Conservation (phyloP, 2,113 vertebrate species). For the Erpornis zantholeuca region DNA sequence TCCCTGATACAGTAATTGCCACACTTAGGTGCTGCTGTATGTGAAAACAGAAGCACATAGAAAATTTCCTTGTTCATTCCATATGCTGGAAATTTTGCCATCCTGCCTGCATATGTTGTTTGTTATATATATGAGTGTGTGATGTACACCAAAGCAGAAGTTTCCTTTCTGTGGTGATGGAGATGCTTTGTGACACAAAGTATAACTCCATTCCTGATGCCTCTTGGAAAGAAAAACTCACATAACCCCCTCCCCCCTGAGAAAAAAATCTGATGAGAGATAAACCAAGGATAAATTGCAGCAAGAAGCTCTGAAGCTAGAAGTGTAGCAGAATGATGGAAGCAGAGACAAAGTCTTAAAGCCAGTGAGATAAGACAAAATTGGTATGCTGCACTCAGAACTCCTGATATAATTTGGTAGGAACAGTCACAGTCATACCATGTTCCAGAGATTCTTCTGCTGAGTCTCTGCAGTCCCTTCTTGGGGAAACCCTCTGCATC, state of each 20-base stretch:
- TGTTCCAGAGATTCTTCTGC: background rate
- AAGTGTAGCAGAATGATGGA: background rate
- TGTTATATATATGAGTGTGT: background rate
- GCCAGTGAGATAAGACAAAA: background rate
- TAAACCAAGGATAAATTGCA: background rate
- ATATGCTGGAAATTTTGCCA: background rate
- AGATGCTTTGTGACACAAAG: background rate
- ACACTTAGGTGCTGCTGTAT: constrained; percentile 26
- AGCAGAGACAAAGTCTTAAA: background rate
- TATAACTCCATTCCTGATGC: background rate
- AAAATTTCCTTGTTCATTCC: constrained; percentile 16
- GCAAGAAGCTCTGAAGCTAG: background rate
- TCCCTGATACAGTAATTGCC: constrained; percentile 29
- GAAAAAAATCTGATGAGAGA: background rate
- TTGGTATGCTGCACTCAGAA: background rate
- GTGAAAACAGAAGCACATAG: constrained; percentile 34
- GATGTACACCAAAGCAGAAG: background rate
- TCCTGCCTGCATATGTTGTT: background rate
- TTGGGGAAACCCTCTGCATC: background rate
- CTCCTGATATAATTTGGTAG: background rate
- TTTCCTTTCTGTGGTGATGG: background rate
- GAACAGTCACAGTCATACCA: background rate
- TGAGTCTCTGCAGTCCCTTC: background rate
- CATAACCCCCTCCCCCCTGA: fast-evolving
- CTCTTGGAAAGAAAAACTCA: background rate